A percentile compares a stretch with the other conserved stretches of the same genome.
Conservation (phyloP, 2,888 invertebrate species). For the Unio pictorum region DNA sequence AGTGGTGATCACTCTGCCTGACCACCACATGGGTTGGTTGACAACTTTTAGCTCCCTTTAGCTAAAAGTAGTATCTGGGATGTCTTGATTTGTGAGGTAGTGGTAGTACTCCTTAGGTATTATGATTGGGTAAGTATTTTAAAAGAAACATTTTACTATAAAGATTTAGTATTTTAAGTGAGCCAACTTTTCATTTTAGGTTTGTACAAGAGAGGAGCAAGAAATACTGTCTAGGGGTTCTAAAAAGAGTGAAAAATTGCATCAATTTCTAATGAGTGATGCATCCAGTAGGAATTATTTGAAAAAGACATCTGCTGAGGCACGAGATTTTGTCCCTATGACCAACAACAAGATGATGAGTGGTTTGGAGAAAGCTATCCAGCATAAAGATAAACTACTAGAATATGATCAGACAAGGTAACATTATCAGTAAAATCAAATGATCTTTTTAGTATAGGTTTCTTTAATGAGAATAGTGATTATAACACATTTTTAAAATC, state of each 20-base stretch:
- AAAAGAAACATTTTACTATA: no score
- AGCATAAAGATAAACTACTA: conserved; percentile 85
- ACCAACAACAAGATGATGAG: conserved; percentile 40
- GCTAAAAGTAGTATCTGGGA: no score
- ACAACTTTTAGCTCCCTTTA: no score
- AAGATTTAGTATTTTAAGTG: no score
- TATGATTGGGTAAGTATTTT: no score
- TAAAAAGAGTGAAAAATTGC: conserved; percentile 80
- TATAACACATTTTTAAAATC: no score
- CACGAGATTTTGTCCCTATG: conserved; percentile 28
- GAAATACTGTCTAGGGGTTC: conserved; percentile 79
- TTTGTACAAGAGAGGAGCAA: conserved; percentile 82
- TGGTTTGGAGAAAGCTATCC: conserved; percentile 82
- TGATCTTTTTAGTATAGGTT: background rate
- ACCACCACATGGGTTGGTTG: no score
- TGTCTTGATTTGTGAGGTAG: no score
- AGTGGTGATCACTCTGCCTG: no score
- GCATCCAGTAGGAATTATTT: conserved; percentile 19
- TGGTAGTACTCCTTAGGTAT: no score
- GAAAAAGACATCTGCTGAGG: conserved; percentile 4
- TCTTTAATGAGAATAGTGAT: no score
- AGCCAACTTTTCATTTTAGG: conserved; percentile 70
- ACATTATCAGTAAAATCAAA: background rate
- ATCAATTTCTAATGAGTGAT: conserved; percentile 77
- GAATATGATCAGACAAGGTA: conserved; percentile 88